These are phyloP conservation scores for Columba janthina DNA, from an alignment of 2,113 vertebrate species.

Conservation along the genomic window DNA sequence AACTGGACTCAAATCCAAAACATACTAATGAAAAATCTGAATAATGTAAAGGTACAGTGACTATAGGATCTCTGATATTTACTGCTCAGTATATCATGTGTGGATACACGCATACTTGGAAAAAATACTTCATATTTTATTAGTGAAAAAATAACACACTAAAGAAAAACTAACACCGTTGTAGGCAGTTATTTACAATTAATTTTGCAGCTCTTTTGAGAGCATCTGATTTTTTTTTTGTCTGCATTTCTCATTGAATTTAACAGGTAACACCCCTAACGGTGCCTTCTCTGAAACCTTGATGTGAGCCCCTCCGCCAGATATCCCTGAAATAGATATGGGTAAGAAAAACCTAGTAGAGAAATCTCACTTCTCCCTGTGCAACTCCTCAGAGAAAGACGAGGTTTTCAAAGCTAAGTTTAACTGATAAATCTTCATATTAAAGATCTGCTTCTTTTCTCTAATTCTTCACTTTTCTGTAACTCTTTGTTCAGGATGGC, in stretches of 20 bases:
- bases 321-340: not conserved
- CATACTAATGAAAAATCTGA: not conserved
- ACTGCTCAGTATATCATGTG: not conserved
- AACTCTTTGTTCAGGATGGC: not conserved
- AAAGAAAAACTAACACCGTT: not conserved
- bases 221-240: not conserved
- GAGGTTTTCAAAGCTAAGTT: not conserved
- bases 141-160: not conserved
- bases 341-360: not conserved
- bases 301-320: rapidly evolving
- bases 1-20: not conserved
- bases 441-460: not conserved
- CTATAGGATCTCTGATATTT: not conserved
- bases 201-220: not conserved
- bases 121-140: not conserved
- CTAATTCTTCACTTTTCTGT: not conserved
- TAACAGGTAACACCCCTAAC: not conserved
- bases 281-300: not conserved
- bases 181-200: not conserved
- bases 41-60: not conserved
- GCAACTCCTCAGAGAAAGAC: not conserved
- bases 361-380: not conserved
- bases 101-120: not conserved
- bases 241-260: not conserved
- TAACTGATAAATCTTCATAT: not conserved